Base-by-base conservation (phyloP, 2,113 vertebrate species). In the Kryptolebias marmoratus region DNA sequence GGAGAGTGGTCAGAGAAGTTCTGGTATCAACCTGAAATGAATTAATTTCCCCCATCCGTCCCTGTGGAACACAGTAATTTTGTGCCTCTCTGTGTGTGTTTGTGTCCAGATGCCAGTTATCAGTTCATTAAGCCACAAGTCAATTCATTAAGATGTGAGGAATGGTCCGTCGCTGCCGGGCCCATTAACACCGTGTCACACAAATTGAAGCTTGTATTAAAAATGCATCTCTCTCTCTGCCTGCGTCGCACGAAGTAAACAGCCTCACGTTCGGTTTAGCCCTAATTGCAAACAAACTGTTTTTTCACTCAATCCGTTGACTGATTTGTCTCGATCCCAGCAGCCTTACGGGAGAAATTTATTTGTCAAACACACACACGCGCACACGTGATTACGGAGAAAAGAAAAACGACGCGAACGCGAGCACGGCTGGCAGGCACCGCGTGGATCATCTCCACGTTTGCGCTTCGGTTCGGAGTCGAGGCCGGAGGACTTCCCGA, bases 11-110 rank as follows among this genome's bases (percentile, higher is more conserved):
- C 77, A 69, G 67, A 71, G 49, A 71, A 73, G 71, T 74, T 76
- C 85, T 22, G 74, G 3, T 85, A 87, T 83, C 89, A 90, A 36
- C 59, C 87, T 90, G 68, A 80, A 81, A 90, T 84, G 71, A 87
- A 91, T 87, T 93, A 7, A 87, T 82, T 59, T 83, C 71, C 71
- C 22, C 60, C 63, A 47, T 18, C 64, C 47, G 49, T 59, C 80
- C 90, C 88, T 86, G 88, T 88, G 83, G 80, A 59, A 56, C 54
- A 68, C 72, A 85, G 82, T 86, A 82, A 89, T 90, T 74, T 76
- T 79, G 87, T 87, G 45, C 16, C 48, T 0, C 53, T 52, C 58
- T 58, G 44, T 63, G 73, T 18, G 45, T 47, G 60, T 44, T 68
- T 58, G 22, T 60, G 84, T 80, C 77, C 81, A 82, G 74, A 86